Evolutionary conservation across 2,113 vertebrate genomes (phyloP), one percentile per base, ranked within the genome.

Genomic region (Passerina amoena): DNA sequence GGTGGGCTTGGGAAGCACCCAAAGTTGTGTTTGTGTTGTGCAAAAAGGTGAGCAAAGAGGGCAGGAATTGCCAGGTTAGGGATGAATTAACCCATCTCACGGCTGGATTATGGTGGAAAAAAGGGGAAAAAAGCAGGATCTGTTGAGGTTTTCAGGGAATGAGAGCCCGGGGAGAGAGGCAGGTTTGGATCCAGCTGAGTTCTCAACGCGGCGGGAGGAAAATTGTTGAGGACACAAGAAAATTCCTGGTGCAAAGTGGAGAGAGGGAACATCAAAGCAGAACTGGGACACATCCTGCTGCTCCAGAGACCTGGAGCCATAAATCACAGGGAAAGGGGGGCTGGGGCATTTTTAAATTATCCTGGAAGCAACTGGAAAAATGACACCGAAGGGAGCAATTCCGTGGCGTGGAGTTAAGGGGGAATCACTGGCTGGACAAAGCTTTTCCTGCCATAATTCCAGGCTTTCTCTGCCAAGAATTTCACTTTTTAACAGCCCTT

Each of bases 1-100:
- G 20, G 25, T 6, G 3, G 10, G 64, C 87, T 61, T 37, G 30
- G 60, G 37, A 13, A 79, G 63, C 3, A 2, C n/a, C 44, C 0
- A 16, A 40, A 61, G 17, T 10, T 10, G 9, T 1, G 0, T 48
- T 83, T 47, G 0, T 33, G 2, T 13, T 14, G 51, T 9, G 16
- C 15, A 35, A 27, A n/a, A 84, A 53, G 38, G 13, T 1, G 65
- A 63, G 56, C 11, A 2, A 44, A 65, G 75, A 82, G 28, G 38
- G 82, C 51, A 30, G 38, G 60, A 9, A 35, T 8, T 31, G 76
- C 27, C 35, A 4, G 50, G 9, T 40, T 13, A 12, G 16, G 44
- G 69, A 8, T 77, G 21, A 51, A 42, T 6, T 9, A 27, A 24
- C 7, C 11, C 2, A 30, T 12, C 4, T 21, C 6, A 1, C 0